These are phyloP conservation scores for Alfaro cultratus DNA, from an alignment of 2,797 vertebrate species.

Conservation along the genomic window DNA sequence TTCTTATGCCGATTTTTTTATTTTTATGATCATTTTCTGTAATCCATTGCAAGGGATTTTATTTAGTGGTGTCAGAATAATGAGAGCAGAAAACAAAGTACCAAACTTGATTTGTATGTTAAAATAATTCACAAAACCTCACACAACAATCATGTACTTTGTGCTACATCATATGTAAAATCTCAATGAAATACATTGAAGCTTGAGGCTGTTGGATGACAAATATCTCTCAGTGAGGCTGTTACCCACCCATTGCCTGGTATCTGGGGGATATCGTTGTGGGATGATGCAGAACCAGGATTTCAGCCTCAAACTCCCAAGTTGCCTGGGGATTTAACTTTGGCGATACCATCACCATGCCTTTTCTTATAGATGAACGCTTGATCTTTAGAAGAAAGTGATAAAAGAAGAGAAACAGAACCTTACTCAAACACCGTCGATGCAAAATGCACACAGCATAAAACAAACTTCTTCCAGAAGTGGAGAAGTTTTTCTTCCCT, in stretches of 20 bases:
- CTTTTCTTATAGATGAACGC: slow-evolving; percentile 96
- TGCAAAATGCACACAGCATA: not conserved
- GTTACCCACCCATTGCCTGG: slow-evolving; percentile 94
- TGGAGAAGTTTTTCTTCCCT: not conserved
- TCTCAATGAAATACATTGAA: not conserved
- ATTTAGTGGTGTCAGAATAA: not conserved
- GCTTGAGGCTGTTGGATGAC: too few species aligned
- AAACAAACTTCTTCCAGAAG: not conserved
- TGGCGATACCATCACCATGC: slow-evolving; percentile 99
- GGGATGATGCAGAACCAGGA: slow-evolving; percentile 97
- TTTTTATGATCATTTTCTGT: too few species aligned
- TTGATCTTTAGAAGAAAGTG: slow-evolving; percentile 85
- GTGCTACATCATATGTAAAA: not conserved
- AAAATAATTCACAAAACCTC: not conserved
- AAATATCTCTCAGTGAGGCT: not conserved
- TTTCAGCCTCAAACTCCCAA: slow-evolving; percentile 99
- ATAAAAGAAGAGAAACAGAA: not conserved
- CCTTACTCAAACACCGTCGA: not conserved
- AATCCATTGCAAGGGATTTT: not conserved
- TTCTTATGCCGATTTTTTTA: too few species aligned
- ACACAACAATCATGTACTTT: not conserved
- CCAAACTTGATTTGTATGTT: too few species aligned
- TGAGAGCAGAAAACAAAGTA: not conserved
- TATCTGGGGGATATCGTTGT: slow-evolving; percentile 98
- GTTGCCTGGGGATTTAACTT: slow-evolving; percentile 95